phyloP scores from a whole-genome alignment of 2,797 vertebrate species.

The Manis pentadactyla region DNA sequence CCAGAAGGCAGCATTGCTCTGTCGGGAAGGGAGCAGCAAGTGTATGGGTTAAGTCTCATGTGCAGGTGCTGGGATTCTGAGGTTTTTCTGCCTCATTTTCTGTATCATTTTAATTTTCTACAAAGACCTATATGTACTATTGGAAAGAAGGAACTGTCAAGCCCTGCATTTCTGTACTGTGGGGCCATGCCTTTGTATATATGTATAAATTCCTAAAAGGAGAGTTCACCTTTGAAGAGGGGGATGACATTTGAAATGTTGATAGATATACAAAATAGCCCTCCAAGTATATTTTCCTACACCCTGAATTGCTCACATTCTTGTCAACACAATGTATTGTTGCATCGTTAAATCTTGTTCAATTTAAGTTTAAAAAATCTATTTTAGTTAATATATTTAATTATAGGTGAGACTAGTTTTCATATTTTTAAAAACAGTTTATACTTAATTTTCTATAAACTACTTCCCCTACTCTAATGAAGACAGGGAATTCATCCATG shows the following conservation, averaged over 20 bases:
- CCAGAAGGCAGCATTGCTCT: slow-evolving; percentile 71
- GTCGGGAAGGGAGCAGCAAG: background rate
- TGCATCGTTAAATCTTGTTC: background rate
- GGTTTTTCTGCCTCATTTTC: background rate
- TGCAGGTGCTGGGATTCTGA: background rate
- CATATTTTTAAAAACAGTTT: background rate
- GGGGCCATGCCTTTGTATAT: background rate
- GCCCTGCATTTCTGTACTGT: background rate
- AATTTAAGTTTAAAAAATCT: background rate
- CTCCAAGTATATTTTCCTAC: background rate
- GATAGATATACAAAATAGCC: background rate
- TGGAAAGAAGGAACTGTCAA: background rate
- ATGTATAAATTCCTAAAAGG: background rate
- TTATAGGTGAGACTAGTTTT: background rate
- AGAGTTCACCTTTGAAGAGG: background rate
- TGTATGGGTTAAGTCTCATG: background rate
- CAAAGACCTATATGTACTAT: background rate
- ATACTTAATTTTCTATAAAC: background rate
- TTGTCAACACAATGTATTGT: background rate
- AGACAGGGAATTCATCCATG: background rate
- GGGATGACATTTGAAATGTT: background rate
- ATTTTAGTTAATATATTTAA: background rate
- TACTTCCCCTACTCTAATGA: background rate
- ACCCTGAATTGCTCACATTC: background rate
- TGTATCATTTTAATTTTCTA: background rate